phyloP scores from a whole-genome alignment of 2,888 invertebrate species.

The Ormyrus nitidulus region DNA sequence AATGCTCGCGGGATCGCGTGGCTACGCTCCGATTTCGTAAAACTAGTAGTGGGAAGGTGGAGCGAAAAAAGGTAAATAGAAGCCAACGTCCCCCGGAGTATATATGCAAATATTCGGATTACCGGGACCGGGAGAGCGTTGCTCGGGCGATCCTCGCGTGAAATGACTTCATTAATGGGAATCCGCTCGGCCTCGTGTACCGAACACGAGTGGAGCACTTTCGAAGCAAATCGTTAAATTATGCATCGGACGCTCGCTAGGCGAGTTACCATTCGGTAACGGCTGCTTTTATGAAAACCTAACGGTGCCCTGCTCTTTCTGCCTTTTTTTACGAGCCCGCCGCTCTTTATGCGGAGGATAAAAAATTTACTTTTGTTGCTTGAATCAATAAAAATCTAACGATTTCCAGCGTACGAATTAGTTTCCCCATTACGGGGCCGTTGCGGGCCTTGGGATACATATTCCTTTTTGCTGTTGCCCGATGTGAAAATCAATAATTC shows the following conservation, averaged over 20 bases:
- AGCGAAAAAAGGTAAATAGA: not conserved
- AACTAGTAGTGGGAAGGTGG: not conserved
- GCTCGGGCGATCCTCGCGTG: not conserved
- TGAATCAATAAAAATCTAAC: no score
- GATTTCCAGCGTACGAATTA: no score
- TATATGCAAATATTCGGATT: slow-evolving; percentile 11
- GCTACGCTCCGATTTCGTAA: not conserved
- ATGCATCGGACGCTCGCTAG: not conserved
- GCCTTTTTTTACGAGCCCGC: no score
- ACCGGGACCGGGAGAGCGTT: slow-evolving; percentile 15
- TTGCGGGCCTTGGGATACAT: no score
- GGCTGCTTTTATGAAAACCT: slow-evolving; percentile 8
- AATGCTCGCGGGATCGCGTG: not conserved
- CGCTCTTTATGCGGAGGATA: no score
- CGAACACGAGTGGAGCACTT: no score
- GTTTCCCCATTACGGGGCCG: no score
- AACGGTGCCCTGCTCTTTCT: not conserved
- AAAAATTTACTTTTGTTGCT: no score
- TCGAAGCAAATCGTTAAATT: not conserved
- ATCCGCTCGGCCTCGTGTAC: not conserved
- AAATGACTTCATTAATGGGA: slow-evolving; percentile 24
- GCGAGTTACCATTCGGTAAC: not conserved
- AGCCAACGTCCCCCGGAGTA: not conserved
- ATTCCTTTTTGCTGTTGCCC: no score
- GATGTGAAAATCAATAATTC: no score